Conservation (phyloP, 2,113 vertebrate genomes). For the Ammospiza nelsoni region DNA sequence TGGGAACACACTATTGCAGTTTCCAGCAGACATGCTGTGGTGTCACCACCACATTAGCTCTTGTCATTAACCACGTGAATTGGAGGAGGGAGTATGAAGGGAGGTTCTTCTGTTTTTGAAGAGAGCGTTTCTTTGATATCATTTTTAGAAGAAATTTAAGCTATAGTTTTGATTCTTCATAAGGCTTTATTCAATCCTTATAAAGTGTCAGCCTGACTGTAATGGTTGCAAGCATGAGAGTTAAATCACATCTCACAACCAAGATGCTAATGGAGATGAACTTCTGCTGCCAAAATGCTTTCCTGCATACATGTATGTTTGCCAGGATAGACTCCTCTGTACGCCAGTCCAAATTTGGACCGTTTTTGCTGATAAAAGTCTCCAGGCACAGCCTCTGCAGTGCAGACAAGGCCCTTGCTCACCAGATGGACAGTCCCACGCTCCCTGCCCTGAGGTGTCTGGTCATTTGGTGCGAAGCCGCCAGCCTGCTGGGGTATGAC, state of each 20-base stretch:
- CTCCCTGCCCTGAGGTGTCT: not conserved
- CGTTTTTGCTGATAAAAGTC: not conserved
- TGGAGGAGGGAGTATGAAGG: not conserved
- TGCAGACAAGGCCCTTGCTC: not conserved
- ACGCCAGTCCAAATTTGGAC: not conserved
- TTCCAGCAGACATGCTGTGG: too few species aligned
- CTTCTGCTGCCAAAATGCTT: not conserved
- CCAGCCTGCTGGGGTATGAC: not conserved
- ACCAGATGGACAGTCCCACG: accelerated
- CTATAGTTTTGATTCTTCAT: not conserved
- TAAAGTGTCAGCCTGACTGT: not conserved
- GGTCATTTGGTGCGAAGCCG: accelerated
- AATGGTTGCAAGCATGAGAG: not conserved
- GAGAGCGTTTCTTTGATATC: not conserved
- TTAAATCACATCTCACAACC: not conserved
- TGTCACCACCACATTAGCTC: too few species aligned
- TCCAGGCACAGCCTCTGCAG: not conserved
- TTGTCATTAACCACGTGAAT: not conserved
- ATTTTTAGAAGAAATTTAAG: not conserved
- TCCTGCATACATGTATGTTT: accelerated
- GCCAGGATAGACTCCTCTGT: not conserved
- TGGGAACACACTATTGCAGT: not conserved
- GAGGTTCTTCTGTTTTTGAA: not conserved
- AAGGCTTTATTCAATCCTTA: not conserved
- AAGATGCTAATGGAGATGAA: not conserved